Evolutionary conservation across 2,797 vertebrate species (phyloP).

Genomic region (Lithobates sylvaticus): DNA sequence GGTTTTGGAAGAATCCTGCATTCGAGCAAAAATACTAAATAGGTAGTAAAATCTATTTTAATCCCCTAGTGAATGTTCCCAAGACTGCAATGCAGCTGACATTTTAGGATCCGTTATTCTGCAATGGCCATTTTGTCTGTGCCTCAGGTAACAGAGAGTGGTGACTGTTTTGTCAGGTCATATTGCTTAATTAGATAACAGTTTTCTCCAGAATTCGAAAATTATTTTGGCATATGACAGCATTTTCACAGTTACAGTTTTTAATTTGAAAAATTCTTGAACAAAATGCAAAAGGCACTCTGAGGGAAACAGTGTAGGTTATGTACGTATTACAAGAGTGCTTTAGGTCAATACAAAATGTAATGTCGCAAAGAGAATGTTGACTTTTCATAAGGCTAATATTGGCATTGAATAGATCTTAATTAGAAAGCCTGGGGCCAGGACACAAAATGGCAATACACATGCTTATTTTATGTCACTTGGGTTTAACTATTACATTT

Average conservation of each 20-base stretch:
- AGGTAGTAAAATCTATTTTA: neutral
- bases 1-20: neutral
- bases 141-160: constrained; percentile 76
- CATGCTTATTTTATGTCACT: constrained; percentile 19
- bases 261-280: constrained; percentile 75
- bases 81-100: constrained; percentile 65
- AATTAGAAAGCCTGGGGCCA: constrained; percentile 69
- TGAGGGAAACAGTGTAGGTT: constrained; percentile 72
- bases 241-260: constrained; percentile 76
- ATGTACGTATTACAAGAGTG: constrained; percentile 68
- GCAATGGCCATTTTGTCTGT: constrained; percentile 65
- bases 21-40: constrained; percentile 53
- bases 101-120: constrained; percentile 74
- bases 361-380: constrained; percentile 18
- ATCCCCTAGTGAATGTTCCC: constrained; percentile 59
- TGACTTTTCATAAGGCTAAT: constrained; percentile 67
- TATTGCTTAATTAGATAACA: constrained; percentile 84
- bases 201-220: constrained; percentile 75
- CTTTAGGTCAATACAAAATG: constrained; percentile 73
- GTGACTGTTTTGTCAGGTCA: constrained; percentile 80
- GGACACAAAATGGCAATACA: constrained; percentile 31
- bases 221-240: constrained; percentile 80
- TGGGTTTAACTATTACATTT: constrained; percentile 32
- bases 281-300: constrained; percentile 69
- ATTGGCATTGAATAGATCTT: constrained; percentile 74